Base-by-base conservation (phyloP, 2,797 vertebrate species). In the Novumbra hubbsi region DNA sequence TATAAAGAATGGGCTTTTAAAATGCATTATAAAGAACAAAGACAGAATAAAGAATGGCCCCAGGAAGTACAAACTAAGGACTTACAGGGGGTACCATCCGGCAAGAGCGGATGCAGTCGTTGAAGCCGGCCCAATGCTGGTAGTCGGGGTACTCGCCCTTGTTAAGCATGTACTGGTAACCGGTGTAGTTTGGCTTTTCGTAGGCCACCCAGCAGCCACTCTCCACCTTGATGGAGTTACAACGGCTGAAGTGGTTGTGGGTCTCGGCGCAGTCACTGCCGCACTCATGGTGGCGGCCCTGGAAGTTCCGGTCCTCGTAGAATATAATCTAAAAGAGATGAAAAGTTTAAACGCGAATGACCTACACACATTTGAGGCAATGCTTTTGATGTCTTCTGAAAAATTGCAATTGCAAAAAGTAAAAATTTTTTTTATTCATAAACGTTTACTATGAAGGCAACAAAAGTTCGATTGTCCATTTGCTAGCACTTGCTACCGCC, bases 81-180 rank as follows among this genome's bases (percentile, higher is more conserved):
- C 93, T 94, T 85, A 94, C 94, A 50, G 91, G 84, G 68, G 93
- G 93, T 73, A 94, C 90, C 89, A 94, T 90, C 45, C 91, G 91
- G 81, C 93, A 95, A 83, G 93, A 95, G 72, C 92, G 93, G 84
- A 95, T 93, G 73, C 92, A 92, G 88, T 94, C 92, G 34, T 93
- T 94, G 89, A 93, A 94, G 79, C 93, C 93, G 0, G 91, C 89
- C 94, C 93, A 94, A 83, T 88, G 89, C 27, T 93, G 92, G 80
- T 91, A 92, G 83, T 92, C 91, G 0, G 91, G 88, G 81, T 94
- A 95, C 63, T 94, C 93, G 50, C 93, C 94, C 86, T 92, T 93
- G 79, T 85, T 76, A 82, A 94, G 88, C 89, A 93, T 90, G 86
- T 95, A 94, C 87, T 94, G 93, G 87, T 94, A 94, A 64, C 93